A percentile compares a stretch with the other conserved stretches of the same genome.
Conservation (phyloP, 2,797 vertebrate genomes). For the Megaceryle alcyon region DNA sequence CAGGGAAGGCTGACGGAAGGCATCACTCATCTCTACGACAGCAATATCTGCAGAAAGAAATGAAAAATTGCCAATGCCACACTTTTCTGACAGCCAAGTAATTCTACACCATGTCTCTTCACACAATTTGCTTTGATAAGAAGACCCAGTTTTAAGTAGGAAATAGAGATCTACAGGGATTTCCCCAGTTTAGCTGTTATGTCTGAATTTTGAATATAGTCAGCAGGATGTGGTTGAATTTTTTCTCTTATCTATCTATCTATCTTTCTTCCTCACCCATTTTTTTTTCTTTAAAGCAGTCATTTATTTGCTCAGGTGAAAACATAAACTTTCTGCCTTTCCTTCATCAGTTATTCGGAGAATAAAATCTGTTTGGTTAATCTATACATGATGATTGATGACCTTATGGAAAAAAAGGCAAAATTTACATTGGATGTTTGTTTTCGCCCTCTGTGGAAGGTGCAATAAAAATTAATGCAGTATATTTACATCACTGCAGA, state of each 20-base stretch:
- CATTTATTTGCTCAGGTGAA: background rate
- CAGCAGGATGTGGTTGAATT: conserved; percentile 11
- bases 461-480: background rate
- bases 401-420: fast-evolving
- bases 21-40: conserved; percentile 97
- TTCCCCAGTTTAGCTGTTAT: conserved; percentile 26
- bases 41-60: conserved; percentile 88
- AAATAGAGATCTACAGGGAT: conserved; percentile 36
- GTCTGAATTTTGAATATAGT: conserved; percentile 17
- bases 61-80: background rate
- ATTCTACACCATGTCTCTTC: background rate
- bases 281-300: background rate
- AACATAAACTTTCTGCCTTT: too few species aligned
- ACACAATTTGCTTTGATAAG: background rate
- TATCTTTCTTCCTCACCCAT: background rate
- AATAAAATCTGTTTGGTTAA: background rate
- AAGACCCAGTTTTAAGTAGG: background rate
- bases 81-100: background rate
- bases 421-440: background rate
- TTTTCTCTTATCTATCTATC: background rate
- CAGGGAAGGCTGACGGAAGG: conserved; percentile 95
- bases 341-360: background rate
- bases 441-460: background rate
- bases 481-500: background rate
- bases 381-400: background rate